phyloP scores from a whole-genome alignment of 2,113 vertebrate species.

The Thermophis baileyi region DNA sequence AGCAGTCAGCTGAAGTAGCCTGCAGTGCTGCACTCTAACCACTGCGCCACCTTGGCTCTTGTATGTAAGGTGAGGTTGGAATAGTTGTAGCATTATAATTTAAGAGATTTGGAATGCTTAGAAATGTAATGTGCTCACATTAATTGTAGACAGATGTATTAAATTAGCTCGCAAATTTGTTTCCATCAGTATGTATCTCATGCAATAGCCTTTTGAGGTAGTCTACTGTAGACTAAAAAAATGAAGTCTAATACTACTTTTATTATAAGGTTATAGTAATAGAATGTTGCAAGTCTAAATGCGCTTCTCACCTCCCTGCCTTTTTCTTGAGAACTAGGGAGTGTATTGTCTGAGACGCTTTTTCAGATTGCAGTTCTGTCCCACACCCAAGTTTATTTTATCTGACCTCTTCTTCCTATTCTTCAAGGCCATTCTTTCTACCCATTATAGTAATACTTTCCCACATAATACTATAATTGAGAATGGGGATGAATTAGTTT shows the following conservation, averaged over 20 bases:
- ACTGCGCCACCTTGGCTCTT: no score
- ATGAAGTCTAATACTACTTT: background rate
- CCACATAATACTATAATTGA: background rate
- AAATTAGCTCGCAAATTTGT: background rate
- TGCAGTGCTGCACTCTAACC: no score
- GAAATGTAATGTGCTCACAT: background rate
- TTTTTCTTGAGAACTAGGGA: background rate
- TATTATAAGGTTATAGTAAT: background rate
- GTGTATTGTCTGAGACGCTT: background rate
- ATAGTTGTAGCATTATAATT: background rate
- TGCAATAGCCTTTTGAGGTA: background rate
- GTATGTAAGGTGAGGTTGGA: background rate
- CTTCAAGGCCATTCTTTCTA: slow-evolving; percentile 12
- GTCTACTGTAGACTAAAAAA: background rate
- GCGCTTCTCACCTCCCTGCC: background rate
- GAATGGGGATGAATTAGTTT: slow-evolving; percentile 12
- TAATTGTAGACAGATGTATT: slow-evolving; percentile 9
- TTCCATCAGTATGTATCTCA: slow-evolving; percentile 11
- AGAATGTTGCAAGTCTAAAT: background rate
- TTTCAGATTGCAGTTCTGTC: background rate
- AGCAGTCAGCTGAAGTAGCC: no score
- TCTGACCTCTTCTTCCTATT: slow-evolving; percentile 1
- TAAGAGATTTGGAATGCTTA: background rate
- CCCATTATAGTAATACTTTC: background rate
- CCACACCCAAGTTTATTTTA: background rate